Conservation (phyloP, 2,797 vertebrate species). For the Schizothorax lantsangensis region DNA sequence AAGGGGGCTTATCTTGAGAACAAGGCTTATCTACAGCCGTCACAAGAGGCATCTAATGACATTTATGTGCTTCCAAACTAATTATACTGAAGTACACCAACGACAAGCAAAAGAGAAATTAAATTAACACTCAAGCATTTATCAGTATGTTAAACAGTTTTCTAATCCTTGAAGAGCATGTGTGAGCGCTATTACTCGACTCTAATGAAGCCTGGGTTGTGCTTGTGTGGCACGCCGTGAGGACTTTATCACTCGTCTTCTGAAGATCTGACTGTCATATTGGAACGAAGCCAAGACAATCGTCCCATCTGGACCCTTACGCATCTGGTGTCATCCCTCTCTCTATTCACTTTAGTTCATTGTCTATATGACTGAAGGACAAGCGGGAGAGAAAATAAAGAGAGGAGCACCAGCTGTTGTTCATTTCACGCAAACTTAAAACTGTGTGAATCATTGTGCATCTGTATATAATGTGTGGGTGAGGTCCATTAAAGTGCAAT, state of each 20-base stretch:
- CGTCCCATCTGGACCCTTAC: slow-evolving; percentile 21
- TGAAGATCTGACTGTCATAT: slow-evolving; percentile 22
- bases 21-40: slow-evolving; percentile 39
- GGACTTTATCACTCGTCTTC: slow-evolving; percentile 21
- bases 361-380: slow-evolving; percentile 32
- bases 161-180: slow-evolving; percentile 36
- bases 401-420: slow-evolving; percentile 28
- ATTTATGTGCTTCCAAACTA: slow-evolving; percentile 56
- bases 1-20: slow-evolving; percentile 24
- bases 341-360: neutral
- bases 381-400: neutral
- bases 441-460: neutral
- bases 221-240: neutral
- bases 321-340: slow-evolving; percentile 22
- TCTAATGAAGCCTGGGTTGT: slow-evolving; percentile 24
- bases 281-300: slow-evolving; percentile 21
- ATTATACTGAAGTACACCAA: slow-evolving; percentile 52
- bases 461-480: neutral
- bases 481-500: slow-evolving; percentile 13
- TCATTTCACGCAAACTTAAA: slow-evolving; percentile 11
- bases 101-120: slow-evolving; percentile 54
- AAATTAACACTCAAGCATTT: slow-evolving; percentile 54
- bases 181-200: slow-evolving; percentile 8
- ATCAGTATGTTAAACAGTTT: slow-evolving; percentile 57
- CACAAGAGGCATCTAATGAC: slow-evolving; percentile 55